Base-by-base conservation (phyloP, 2,113 vertebrate genomes). In the Redunca redunca region DNA sequence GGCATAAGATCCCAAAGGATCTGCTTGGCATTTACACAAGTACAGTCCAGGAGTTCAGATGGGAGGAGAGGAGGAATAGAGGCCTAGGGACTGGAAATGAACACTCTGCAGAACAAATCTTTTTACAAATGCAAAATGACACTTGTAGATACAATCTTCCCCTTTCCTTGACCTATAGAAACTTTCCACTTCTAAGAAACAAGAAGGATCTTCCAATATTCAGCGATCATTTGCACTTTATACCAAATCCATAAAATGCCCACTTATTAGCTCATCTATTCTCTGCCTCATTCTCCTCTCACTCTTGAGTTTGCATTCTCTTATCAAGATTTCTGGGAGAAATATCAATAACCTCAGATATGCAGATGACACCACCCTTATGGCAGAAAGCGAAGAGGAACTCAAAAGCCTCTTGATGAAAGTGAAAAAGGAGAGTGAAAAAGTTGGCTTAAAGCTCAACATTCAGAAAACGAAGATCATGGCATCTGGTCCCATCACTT, bases 71-170 rank as follows among this genome's bases (percentile, higher is more conserved):
- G 17, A n/a, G 15, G 14, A 57, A 90, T 1, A 90, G 16, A 86
- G 2, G 19, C 13, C 0, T 13, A 2, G 6, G 6, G 10, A 4
- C 0, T 8, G 1, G 55, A 78, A 90, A 74, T 78, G 28, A 95
- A 33, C 9, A 21, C 23, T 67, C 40, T 30, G 48, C 9, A 90
- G 36, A 94, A 71, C 58, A 89, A 50, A 94, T 5, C n/a, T 67
- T 4, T 48, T 3, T 43, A 43, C 16, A 40, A 88, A 36, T 30
- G 64, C 46, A 64, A 28, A 43, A 9, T 58, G 26, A 46, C 40
- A 30, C 36, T 48, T n/a, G 12, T 64, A 19, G 14, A 23, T 71
- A 13, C 46, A 50, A n/a, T 60, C 1, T 87, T 40, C 5, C 46
- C 23, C 5, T 97, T 84, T 95, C 13, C 6, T 57, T 33, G 21